Evolutionary conservation across 1,140 invertebrate genomes (phyloP).

Genomic region (Coenobita brevimanus): DNA sequence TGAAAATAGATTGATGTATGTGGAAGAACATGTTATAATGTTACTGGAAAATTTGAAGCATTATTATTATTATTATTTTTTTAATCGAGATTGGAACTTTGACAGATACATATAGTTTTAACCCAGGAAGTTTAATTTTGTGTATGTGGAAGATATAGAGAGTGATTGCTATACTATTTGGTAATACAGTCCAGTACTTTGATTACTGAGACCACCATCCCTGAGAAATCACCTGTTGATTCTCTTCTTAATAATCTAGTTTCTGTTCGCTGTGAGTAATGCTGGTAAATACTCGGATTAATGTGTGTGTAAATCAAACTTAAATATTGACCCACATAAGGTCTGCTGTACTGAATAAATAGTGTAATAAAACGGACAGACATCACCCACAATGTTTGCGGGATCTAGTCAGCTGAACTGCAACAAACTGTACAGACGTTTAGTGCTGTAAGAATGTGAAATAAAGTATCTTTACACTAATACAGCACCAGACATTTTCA

Average conservation of each 20-base stretch:
- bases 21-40: no score
- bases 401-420: conserved; percentile 12
- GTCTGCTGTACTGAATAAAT: no score
- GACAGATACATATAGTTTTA: no score
- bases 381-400: background rate
- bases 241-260: background rate
- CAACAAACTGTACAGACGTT: conserved; percentile 37
- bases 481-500: background rate
- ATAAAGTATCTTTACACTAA: conserved; percentile 55
- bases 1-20: no score
- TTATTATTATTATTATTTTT: no score
- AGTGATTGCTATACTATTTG: no score
- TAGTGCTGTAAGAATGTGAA: conserved; percentile 48
- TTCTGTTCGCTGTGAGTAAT: conserved; percentile 22
- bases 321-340: background rate
- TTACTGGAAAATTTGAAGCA: no score
- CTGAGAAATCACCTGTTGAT: background rate
- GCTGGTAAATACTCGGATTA: background rate
- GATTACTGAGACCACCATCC: no score
- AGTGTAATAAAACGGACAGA: background rate
- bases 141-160: no score
- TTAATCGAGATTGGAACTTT: no score
- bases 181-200: no score
- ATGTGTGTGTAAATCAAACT: conserved; percentile 39
- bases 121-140: no score